Evolutionary conservation across 2,797 vertebrate species (phyloP), one percentile per base, ranked within the genome.

Genomic region (Acanthurus tractus): DNA sequence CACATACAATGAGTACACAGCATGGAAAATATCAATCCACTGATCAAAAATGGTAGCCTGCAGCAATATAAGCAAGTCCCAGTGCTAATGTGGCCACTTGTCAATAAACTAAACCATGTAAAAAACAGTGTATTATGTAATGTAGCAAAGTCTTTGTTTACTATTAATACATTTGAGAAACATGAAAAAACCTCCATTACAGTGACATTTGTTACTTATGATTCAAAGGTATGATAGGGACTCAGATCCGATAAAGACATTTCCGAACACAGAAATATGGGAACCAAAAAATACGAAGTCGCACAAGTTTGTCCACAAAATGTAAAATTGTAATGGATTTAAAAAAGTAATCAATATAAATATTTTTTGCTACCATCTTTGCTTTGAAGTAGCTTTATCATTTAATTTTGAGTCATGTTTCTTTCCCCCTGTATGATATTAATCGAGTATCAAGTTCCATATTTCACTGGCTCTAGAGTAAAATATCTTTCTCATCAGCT

Each of bases 1-100:
- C 10, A 62, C 62, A 63, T 57, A 74, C 22, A 40, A 34, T 13
- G 12, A 62, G 52, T 9, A 50, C 25, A 63, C 64, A 73, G 12
- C 9, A 0, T 36, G 42, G 59, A 63, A 46, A 67, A 78, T 74
- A 57, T 78, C 73, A 86, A 67, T 64, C 48, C 46, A 49, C 46
- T 67, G 53, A 83, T 81, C 76, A 70, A 58, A 79, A 71, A 44
- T 23, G 46, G 45, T 48, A 71, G 53, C 68, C 62, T 25, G 57
- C 65, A 66, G 58, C 56, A 50, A 66, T 53, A 61, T 18, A 4
- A 15, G 46, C 44, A 12, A 17, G 22, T 40, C 44, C 10, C 18
- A 10, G 1, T n/a, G 48, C 45, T 46, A 58, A 50, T 56, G 36
- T 0, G 25, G 46, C 38, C 1, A 25, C 20, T 48, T 29, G 2